Percentiles rank a stretch among this genome's conserved stretches.
These are phyloP conservation scores for Columba janthina DNA, from an alignment of 2,113 vertebrate genomes.

Conservation along the genomic window DNA sequence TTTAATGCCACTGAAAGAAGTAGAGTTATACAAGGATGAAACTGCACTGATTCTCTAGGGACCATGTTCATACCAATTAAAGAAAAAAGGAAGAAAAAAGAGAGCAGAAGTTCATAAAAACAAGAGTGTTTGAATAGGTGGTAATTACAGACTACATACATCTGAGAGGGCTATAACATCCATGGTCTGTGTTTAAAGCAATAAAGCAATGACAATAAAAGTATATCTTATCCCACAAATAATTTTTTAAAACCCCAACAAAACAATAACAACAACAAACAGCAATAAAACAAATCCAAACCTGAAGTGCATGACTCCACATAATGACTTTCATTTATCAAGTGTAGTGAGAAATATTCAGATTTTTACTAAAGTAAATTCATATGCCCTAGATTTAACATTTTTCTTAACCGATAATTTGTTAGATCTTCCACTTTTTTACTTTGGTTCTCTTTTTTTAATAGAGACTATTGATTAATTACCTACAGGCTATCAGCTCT, in stretches of 20 bases:
- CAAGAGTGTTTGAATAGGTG: neutral
- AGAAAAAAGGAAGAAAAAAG: neutral
- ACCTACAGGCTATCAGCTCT: neutral
- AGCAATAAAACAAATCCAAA: neutral
- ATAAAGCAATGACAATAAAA: neutral
- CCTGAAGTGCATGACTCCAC: neutral
- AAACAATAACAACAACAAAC: no score
- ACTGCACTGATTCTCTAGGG: neutral
- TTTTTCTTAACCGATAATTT: neutral
- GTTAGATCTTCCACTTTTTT: neutral
- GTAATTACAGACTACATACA: neutral
- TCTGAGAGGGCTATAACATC: neutral
- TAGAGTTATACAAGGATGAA: neutral
- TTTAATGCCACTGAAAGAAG: neutral
- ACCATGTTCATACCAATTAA: neutral
- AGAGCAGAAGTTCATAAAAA: neutral
- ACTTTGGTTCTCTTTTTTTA: neutral
- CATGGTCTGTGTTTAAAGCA: neutral
- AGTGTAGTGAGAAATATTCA: neutral
- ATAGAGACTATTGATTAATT: neutral
- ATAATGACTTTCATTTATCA: neutral
- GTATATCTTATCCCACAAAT: no score
- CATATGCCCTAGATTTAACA: neutral
- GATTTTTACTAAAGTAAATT: neutral
- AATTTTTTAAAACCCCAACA: no score